Evolutionary conservation across 2,888 invertebrate species (phyloP).

Genomic region (Lottia scabra): DNA sequence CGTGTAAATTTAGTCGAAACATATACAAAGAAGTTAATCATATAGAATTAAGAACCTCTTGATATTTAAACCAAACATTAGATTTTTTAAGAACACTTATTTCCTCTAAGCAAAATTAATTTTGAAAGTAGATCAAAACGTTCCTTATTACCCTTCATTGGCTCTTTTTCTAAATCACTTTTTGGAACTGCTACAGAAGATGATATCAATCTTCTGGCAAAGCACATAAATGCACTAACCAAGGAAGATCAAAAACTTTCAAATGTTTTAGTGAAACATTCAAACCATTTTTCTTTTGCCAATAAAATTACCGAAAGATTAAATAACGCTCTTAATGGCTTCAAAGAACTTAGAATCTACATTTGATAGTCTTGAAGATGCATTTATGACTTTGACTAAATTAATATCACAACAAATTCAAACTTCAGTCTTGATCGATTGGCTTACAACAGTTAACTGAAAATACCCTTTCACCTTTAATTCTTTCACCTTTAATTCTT

Average conservation of each 20-base stretch:
- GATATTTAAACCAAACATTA: neutral
- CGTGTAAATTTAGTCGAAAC: neutral
- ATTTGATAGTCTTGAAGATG: neutral
- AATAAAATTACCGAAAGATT: neutral
- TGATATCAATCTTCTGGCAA: neutral
- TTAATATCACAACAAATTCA: neutral
- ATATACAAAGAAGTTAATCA: neutral
- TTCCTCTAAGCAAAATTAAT: neutral
- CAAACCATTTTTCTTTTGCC: neutral
- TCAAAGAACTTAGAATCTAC: neutral
- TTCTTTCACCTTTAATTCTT: conserved; percentile 9
- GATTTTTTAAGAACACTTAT: neutral
- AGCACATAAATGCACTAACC: neutral
- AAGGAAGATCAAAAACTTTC: neutral
- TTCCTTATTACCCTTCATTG: neutral
- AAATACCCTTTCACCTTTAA: conserved; percentile 7
- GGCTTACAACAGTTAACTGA: neutral
- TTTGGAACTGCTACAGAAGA: neutral
- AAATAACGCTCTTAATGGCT: neutral
- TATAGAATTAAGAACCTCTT: neutral
- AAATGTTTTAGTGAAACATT: neutral
- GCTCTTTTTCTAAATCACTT: neutral
- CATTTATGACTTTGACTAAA: neutral
- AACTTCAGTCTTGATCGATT: neutral
- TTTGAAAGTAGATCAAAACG: neutral